Evolutionary conservation across 2,888 invertebrate species (phyloP), one percentile per base, ranked within the genome.

Genomic region (Synanthedon vespiformis): DNA sequence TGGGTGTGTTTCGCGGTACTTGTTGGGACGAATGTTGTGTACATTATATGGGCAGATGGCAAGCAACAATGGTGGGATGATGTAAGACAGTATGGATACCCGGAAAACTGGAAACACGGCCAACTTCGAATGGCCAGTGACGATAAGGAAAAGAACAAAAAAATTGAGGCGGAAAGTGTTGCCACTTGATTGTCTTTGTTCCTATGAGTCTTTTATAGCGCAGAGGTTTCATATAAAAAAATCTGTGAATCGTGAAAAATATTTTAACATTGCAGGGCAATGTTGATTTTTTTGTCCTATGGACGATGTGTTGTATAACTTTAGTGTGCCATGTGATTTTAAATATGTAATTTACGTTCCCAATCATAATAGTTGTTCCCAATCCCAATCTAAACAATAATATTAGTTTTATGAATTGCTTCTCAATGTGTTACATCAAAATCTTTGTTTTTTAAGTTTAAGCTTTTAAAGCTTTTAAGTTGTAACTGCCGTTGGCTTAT

Each of bases 11-110:
- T 92, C 48, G 90, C 75, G 0, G 90, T 93, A 0, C 88, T 93
- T 50, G 71, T 90, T 0, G 72, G 89, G 1, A 92, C 93, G 1
- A 92, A 92, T 64, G 56, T 91, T 0, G 77, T 93, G 0, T 94
- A 91, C 71, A 73, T 90, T 3, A 58, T 91, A 44, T 92, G 89
- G 76, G 93, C 92, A 0, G 92, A 92, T 52, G 93, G 92, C 1
- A 91, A 93, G 52, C 90, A 91, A 48, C 92, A 94, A 60, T 89
- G 89, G 70, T 94, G 94, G 94, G 93, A 94, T 64, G 89, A 91
- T 57, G 88, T 90, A 1, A 71, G 88, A n/a, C 80, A 84, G 48
- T 82, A 80, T 53, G 87, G 86, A 2, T 84, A 86, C 58, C 88
- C 87, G 1, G 71, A 68, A 1, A 68, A 58, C 2, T 87, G 86